A percentile compares a stretch with the other conserved stretches of the same genome.
phyloP scores from a whole-genome alignment of 2,888 invertebrate species.

The Chaetogeoica ovagalla region DNA sequence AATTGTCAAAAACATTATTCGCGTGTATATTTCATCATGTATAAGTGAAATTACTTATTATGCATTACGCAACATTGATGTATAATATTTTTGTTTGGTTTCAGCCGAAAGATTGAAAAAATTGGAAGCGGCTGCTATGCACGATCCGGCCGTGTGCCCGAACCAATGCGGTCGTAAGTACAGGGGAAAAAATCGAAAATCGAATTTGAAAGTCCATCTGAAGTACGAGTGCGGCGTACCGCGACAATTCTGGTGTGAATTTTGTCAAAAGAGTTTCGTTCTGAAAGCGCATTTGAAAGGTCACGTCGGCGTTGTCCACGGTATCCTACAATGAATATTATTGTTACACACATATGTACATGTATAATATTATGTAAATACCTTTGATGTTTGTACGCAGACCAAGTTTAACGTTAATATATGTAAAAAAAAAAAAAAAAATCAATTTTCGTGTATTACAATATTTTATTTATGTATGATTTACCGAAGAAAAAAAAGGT shows the following conservation, averaged over 20 bases:
- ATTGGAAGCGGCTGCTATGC: not conserved
- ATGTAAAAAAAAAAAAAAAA: too few species aligned
- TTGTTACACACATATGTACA: too few species aligned
- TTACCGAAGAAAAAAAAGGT: too few species aligned
- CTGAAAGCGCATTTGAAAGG: slow-evolving; percentile 47
- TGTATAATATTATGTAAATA: too few species aligned
- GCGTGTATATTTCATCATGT: too few species aligned
- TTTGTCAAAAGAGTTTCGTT: slow-evolving; percentile 45
- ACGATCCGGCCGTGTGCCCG: slow-evolving; percentile 51
- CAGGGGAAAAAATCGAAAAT: slow-evolving; percentile 50
- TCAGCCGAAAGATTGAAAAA: not conserved
- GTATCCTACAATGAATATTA: slow-evolving; percentile 5
- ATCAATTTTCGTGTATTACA: too few species aligned
- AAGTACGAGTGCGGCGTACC: slow-evolving; percentile 60
- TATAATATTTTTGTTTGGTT: not conserved
- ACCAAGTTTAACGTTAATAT: too few species aligned
- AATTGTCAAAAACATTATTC: not conserved
- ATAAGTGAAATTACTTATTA: not conserved
- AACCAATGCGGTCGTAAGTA: slow-evolving; percentile 56
- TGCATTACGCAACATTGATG: too few species aligned
- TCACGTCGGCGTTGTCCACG: slow-evolving; percentile 42
- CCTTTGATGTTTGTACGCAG: too few species aligned
- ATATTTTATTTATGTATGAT: too few species aligned
- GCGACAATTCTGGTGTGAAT: slow-evolving; percentile 47
- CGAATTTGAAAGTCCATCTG: slow-evolving; percentile 57